Base-by-base conservation (phyloP, 2,113 vertebrate genomes). In the Euleptes europaea region DNA sequence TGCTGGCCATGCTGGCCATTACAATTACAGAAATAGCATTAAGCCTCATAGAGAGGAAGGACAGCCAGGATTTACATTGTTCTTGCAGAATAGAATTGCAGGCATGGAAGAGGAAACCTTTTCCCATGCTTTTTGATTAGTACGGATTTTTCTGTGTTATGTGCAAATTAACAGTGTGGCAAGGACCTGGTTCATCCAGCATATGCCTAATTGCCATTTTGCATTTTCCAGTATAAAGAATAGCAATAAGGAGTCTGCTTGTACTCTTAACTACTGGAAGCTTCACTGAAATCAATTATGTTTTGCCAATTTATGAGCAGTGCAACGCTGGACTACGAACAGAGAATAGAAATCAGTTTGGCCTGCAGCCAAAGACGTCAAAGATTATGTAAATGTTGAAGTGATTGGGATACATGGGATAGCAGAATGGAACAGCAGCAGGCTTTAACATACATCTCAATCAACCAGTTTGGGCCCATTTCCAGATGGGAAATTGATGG, bases 21-120 rank as follows among this genome's bases (percentile, higher is more conserved):
- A 72, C n/a, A 23, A 88, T 92, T 89, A 79, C 66, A 82, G 19
- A n/a, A 23, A n/a, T 57, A 86, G 80, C 15, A 81, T 83, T 35
- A 31, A 5, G 17, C 69, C 38, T 83, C 74, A 69, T 83, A 40
- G 83, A 23, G 65, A 85, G 49, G 4, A 75, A 3, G 19, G 7
- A 57, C 35, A 84, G 57, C 26, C 40, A n/a, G 49, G 14, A 1
- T 5, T 71, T 44, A 47, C 21, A 63, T 75, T 69, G 19, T 60
- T 81, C 19, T 63, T 35, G 5, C 38, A 23, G 38, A 77, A 60
- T 28, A 44, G 38, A 90, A 88, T 38, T 40, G 63, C 78, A 86
- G 28, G 42, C 11, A 19, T 83, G 82, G 38, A 65, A 44, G 21
- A 60, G 84, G 83, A 0, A 47, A 81, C 9, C 26, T 11, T 86